These are phyloP conservation scores for Troilus luridus DNA, from an alignment of 2,888 invertebrate species.

Conservation along the genomic window DNA sequence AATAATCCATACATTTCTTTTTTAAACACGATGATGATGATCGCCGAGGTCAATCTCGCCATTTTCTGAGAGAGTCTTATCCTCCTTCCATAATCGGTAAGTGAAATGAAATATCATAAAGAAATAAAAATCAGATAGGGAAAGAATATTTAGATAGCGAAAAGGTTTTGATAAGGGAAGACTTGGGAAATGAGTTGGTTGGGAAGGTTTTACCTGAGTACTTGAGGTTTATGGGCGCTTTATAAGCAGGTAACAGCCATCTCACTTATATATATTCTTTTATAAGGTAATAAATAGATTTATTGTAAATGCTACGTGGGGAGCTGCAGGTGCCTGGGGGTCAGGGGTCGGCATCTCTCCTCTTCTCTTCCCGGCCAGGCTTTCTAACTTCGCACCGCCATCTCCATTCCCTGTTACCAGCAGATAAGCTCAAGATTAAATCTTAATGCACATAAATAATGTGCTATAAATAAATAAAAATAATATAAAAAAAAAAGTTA, in stretches of 20 bases:
- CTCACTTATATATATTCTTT: conserved; percentile 40
- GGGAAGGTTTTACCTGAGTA: neutral
- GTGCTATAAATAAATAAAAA: too few species aligned
- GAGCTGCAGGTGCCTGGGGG: conserved; percentile 51
- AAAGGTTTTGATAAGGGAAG: neutral
- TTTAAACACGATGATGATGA: too few species aligned
- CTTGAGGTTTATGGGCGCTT: neutral
- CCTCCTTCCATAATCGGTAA: neutral
- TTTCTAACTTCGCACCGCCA: neutral
- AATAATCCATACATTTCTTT: too few species aligned
- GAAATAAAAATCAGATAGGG: conserved; percentile 1
- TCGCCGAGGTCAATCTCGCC: neutral
- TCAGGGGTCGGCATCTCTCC: conserved; percentile 40
- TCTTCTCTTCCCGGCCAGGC: neutral
- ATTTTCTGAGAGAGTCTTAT: neutral
- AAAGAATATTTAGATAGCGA: neutral
- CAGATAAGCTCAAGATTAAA: neutral
- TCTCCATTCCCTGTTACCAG: neutral
- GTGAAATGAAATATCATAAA: conserved; percentile 14
- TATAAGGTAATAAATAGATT: conserved; percentile 38
- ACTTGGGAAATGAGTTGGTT: neutral
- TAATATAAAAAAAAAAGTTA: too few species aligned
- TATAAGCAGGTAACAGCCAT: conserved; percentile 23
- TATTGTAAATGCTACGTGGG: conserved; percentile 43
- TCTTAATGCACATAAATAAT: neutral